These are phyloP conservation scores for Ptilonorhynchus violaceus DNA, from an alignment of 2,113 vertebrate genomes.

Conservation along the genomic window DNA sequence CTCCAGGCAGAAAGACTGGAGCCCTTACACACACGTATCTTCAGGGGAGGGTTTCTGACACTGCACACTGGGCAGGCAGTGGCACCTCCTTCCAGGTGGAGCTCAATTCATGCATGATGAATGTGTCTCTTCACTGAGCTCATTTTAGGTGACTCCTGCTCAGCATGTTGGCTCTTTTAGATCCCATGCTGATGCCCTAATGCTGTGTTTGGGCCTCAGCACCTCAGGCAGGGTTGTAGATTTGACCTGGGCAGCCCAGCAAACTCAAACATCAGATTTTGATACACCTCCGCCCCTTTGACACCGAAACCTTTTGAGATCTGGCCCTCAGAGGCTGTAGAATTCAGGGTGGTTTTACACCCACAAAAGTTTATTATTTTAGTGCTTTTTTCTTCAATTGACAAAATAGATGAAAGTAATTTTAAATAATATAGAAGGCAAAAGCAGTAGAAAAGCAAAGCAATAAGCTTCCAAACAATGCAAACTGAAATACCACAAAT, in stretches of 20 bases:
- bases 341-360: neutral
- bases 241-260: neutral
- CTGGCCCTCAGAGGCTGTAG: neutral
- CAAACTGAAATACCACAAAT: neutral
- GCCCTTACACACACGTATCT: neutral
- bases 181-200: neutral
- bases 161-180: neutral
- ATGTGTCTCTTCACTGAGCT: neutral
- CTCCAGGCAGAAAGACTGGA: neutral
- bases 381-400: neutral
- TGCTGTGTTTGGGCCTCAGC: neutral
- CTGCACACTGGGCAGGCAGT: neutral
- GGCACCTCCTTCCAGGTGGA: neutral
- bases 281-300: neutral
- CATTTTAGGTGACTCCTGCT: neutral
- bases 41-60: neutral
- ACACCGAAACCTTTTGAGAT: neutral
- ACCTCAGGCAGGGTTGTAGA: neutral
- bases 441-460: neutral
- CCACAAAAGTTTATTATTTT: neutral
- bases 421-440: neutral
- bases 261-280: neutral
- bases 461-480: neutral
- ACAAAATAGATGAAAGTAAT: neutral
- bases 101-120: neutral